phyloP scores from a whole-genome alignment of 2,113 vertebrate species.

The Suncus etruscus region DNA sequence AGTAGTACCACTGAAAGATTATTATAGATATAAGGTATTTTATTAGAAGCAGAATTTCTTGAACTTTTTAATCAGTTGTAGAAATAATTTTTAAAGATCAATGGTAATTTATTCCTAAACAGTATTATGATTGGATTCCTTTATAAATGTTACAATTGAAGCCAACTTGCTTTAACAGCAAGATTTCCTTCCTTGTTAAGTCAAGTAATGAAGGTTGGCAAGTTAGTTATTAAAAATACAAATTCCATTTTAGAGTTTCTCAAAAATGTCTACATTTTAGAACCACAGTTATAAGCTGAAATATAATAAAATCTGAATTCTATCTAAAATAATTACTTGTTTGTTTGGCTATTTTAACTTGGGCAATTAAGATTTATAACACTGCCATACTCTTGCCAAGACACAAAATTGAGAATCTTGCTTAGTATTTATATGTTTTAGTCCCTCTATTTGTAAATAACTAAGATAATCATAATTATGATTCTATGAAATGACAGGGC shows the following conservation, averaged over 20 bases:
- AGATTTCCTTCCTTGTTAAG: neutral
- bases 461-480: neutral
- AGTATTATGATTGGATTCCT: neutral
- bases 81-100: neutral
- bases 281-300: neutral
- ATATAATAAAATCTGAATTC: neutral
- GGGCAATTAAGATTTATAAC: neutral
- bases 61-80: neutral
- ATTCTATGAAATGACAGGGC: neutral
- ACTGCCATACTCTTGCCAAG: neutral
- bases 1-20: neutral
- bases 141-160: conserved; percentile 1
- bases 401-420: neutral
- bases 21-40: conserved; percentile 2
- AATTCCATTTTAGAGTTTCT: neutral
- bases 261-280: neutral
- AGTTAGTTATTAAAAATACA: neutral
- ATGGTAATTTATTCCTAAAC: neutral
- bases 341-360: neutral
- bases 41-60: neutral
- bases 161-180: neutral
- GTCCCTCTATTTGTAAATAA: neutral
- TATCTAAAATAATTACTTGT: accelerated
- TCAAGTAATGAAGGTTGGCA: neutral
- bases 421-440: neutral